Conservation (phyloP, 1,140 invertebrate genomes). For the Lordiphosa stackelbergi region DNA sequence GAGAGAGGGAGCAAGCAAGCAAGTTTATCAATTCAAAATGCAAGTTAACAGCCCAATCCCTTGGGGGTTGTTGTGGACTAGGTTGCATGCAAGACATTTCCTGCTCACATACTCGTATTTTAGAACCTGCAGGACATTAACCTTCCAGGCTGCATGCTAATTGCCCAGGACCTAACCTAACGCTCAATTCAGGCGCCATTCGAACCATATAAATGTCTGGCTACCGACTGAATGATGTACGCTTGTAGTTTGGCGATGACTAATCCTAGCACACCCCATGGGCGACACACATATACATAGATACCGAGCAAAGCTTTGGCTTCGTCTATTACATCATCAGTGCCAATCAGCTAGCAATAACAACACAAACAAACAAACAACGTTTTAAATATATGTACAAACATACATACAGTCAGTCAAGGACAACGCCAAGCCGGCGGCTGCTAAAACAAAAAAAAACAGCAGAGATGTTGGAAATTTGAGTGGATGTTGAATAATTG, state of each 20-base stretch:
- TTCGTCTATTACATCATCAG: slow-evolving; percentile 42
- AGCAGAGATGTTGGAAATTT: slow-evolving; percentile 3
- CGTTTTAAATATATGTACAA: slow-evolving; percentile 21
- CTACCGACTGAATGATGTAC: slow-evolving; percentile 19
- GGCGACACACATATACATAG: not conserved
- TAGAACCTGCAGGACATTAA: slow-evolving; percentile 31
- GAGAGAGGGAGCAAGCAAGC: not conserved
- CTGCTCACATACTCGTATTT: slow-evolving; percentile 13
- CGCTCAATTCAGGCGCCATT: slow-evolving; percentile 33
- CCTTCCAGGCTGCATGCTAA: slow-evolving; percentile 28
- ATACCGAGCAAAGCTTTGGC: slow-evolving; percentile 15
- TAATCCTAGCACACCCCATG: slow-evolving; percentile 22
- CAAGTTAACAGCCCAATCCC: no score
- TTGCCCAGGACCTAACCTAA: slow-evolving; percentile 23
- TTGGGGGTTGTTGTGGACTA: no score
- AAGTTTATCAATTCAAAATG: no score
- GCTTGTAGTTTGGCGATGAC: slow-evolving; percentile 25
- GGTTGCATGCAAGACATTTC: slow-evolving; percentile 24
- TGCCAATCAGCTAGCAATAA: slow-evolving; percentile 22
- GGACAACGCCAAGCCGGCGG: slow-evolving; percentile 41
- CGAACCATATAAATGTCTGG: slow-evolving; percentile 35
- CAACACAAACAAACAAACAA: slow-evolving; percentile 32
- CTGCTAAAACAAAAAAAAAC: slow-evolving; percentile 7
- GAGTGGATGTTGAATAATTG: slow-evolving; percentile 29
- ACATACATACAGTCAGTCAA: slow-evolving; percentile 21